Percentiles rank a stretch among this genome's conserved stretches.
phyloP scores from a whole-genome alignment of 2,113 vertebrate genomes.

The human region GRCh38 chr1:29347501-29348000 shows the following conservation, averaged over 20 bases:
- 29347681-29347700: constrained; percentile 34
- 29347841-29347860: neutral
- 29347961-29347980: neutral
- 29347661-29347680: neutral
- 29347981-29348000: neutral
- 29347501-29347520: neutral
- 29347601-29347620: neutral
- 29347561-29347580: neutral
- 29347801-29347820: neutral
- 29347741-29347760: neutral
- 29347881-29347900: neutral
- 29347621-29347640: neutral
- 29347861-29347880: neutral
- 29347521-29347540: neutral
- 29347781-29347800: neutral
- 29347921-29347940: neutral
- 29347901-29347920: neutral
- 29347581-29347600: neutral
- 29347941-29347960: neutral
- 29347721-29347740: constrained; percentile 17
- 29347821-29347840: neutral
- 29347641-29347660: neutral
- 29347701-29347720: neutral
- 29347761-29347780: neutral
- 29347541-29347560: neutral